Conservation (phyloP, 2,113 vertebrate genomes). For the Siniperca knerii region DNA sequence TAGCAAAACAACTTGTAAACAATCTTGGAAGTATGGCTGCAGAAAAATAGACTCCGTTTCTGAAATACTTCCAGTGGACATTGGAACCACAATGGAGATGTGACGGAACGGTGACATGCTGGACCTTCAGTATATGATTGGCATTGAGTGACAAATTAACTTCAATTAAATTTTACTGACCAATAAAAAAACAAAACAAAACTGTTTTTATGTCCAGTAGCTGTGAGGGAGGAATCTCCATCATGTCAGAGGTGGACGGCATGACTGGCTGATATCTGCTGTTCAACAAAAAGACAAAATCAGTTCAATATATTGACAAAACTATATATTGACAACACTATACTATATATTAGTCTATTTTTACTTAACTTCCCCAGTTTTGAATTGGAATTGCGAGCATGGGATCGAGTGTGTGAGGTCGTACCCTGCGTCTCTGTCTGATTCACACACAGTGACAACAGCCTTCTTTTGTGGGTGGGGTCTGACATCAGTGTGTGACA, state of each 20-base stretch:
- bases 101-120: background rate
- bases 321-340: too few species aligned
- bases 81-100: background rate
- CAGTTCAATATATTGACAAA: too few species aligned
- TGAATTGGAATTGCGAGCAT: background rate
- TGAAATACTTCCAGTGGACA: background rate
- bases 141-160: background rate
- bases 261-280: background rate
- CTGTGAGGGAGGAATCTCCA: background rate
- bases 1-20: background rate
- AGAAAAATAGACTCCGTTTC: background rate
- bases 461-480: constrained; percentile 39
- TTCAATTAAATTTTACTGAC: background rate
- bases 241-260: background rate
- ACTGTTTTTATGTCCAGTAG: background rate
- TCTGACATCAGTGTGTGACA: constrained; percentile 46
- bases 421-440: background rate
- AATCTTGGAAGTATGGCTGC: background rate
- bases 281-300: background rate
- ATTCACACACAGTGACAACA: constrained; percentile 38
- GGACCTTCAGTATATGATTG: background rate
- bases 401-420: background rate
- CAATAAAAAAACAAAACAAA: too few species aligned
- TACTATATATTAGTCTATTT: background rate
- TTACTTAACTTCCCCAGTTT: background rate